Evolutionary conservation across 2,888 invertebrate genomes (phyloP).

Genomic region (Tuberolachnus salignus): DNA sequence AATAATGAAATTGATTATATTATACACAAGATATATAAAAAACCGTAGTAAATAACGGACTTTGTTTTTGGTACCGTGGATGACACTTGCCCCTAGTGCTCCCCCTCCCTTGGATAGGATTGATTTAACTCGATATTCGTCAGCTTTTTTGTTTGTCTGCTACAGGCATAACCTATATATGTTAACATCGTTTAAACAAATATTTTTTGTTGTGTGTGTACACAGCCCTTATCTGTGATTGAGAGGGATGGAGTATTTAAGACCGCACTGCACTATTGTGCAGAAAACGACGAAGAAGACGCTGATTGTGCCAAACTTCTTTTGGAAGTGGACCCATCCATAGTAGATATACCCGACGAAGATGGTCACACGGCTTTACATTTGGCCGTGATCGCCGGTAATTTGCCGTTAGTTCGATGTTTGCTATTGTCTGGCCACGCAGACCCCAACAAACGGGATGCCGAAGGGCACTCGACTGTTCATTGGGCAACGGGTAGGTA

Average conservation of each 20-base stretch:
- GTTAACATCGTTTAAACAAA: too few species aligned
- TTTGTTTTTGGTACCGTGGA: too few species aligned
- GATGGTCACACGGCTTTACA: slow-evolving; percentile 96
- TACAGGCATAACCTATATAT: too few species aligned
- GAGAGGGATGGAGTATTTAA: slow-evolving; percentile 82
- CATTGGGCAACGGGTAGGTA: slow-evolving; percentile 95
- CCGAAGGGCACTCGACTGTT: slow-evolving; percentile 92
- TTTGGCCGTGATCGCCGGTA: slow-evolving; percentile 92
- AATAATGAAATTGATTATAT: too few species aligned
- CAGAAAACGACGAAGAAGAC: slow-evolving; percentile 68
- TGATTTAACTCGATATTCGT: background rate
- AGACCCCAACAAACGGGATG: slow-evolving; percentile 87
- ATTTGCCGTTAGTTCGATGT: slow-evolving; percentile 82
- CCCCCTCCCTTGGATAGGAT: too few species aligned
- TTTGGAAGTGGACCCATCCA: slow-evolving; percentile 83
- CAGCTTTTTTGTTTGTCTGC: background rate
- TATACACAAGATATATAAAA: too few species aligned
- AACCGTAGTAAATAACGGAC: too few species aligned
- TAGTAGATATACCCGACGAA: slow-evolving; percentile 84
- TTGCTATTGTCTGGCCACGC: slow-evolving; percentile 87
- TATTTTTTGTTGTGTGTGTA: background rate
- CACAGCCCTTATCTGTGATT: slow-evolving; percentile 69
- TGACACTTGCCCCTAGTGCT: too few species aligned
- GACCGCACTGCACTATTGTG: slow-evolving; percentile 93
- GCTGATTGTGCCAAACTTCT: slow-evolving; percentile 74